Percentiles rank a stretch among this genome's conserved stretches.
These are phyloP conservation scores for Pocillopora damicornis DNA, from an alignment of 64 coral and sea anemone genomes.

Conservation along the genomic window DNA sequence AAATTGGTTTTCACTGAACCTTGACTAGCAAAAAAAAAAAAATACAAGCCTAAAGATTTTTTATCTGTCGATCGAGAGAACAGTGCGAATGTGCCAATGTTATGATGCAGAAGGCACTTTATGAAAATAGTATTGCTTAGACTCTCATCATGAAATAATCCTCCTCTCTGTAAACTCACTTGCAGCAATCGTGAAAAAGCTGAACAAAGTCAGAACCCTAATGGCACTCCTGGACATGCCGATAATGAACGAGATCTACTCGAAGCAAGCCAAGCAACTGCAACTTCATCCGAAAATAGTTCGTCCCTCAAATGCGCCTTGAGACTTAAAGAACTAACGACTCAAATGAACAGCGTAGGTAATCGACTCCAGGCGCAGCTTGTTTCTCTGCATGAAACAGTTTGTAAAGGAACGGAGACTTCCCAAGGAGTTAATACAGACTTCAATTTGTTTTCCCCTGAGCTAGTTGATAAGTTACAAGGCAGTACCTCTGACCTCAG, in stretches of 20 bases:
- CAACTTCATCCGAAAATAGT: neutral
- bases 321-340: neutral
- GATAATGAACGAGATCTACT: neutral
- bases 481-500: constrained; percentile 21
- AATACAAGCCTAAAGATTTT: neutral
- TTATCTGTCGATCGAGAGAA: neutral
- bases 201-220: neutral
- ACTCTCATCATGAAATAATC: neutral
- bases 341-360: constrained; percentile 21
- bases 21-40: neutral
- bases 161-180: neutral
- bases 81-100: neutral
- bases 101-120: neutral
- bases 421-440: constrained; percentile 1
- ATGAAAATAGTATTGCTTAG: neutral
- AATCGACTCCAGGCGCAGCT: constrained; percentile 17
- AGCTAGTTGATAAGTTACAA: constrained; percentile 5
- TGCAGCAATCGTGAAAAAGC: neutral
- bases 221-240: neutral
- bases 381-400: constrained; percentile 25
- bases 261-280: neutral
- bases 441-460: constrained; percentile 18
- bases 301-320: neutral
- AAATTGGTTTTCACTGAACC: neutral
- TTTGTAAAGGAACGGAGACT: constrained; percentile 18